Conservation (phyloP, 2,797 vertebrate genomes). For the Periophthalmus magnuspinnatus region DNA sequence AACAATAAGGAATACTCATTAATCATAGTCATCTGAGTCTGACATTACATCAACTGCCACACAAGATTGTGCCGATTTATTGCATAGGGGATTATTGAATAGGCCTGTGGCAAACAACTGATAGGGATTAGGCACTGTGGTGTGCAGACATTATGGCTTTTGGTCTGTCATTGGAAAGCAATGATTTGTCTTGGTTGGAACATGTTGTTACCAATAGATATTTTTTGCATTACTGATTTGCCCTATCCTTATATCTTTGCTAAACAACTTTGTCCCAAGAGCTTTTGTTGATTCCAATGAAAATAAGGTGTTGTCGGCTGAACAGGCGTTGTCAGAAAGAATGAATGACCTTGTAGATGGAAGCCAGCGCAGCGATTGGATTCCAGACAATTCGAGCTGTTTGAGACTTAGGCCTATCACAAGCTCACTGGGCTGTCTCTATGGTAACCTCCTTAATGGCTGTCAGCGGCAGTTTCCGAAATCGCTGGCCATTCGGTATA, state of each 20-base stretch:
- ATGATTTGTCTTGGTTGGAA: constrained; percentile 19
- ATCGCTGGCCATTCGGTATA: constrained; percentile 35
- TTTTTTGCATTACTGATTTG: constrained; percentile 30
- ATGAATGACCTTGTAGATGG: constrained; percentile 72
- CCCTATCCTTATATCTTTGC: constrained; percentile 34
- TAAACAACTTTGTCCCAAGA: constrained; percentile 40
- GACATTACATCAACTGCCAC: constrained; percentile 73
- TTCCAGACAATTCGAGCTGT: constrained; percentile 77
- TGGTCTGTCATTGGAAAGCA: constrained; percentile 30
- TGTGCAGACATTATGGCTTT: constrained; percentile 53
- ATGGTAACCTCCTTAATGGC: constrained; percentile 81
- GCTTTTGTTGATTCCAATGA: constrained; percentile 69
- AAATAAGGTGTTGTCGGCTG: constrained; percentile 64
- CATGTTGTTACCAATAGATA: constrained; percentile 25
- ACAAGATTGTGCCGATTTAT: constrained; percentile 72
- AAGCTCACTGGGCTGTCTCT: constrained; percentile 78
- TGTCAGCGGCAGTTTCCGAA: constrained; percentile 67
- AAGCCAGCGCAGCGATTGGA: constrained; percentile 67
- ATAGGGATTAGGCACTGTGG: constrained; percentile 60
- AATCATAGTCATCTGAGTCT: constrained; percentile 73
- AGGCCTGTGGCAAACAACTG: constrained; percentile 67
- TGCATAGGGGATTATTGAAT: constrained; percentile 71
- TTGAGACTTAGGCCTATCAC: constrained; percentile 76
- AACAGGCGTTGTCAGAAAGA: constrained; percentile 68
- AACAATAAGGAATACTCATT: constrained; percentile 78